Evolutionary conservation across 2,888 invertebrate species (phyloP), one percentile per base, ranked within the genome.

Genomic region (Chrysodeixis includens): DNA sequence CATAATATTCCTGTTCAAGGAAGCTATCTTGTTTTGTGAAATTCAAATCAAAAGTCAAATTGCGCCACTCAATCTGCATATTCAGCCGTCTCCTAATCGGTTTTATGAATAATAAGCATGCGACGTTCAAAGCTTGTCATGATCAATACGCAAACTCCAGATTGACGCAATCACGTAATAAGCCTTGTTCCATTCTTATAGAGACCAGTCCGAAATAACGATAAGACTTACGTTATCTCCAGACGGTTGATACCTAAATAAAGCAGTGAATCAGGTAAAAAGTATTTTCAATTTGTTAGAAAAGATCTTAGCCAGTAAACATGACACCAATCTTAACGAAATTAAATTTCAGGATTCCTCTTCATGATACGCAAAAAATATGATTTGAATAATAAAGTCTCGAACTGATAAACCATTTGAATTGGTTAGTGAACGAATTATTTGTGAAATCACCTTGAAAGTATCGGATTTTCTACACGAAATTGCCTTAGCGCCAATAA

Each of bases 161-260:
- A 56, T 40, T 22, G n/a, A 55, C 12, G 55, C 55, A 20, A 40
- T 56, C 22, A 56, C 40, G 56, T 56, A 40, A 56, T 56, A 56
- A 44, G 40, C 56, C 40, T n/a, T 10, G 7, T n/a, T n/a, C 40
- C 40, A 40, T 40, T 40, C n/a, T 40, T n/a, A n/a, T n/a, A 40
- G 6, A n/a, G 40, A 40, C 40, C 40, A 40, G n/a, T 14, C 35
- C 14, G 14, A 0, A 3, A 14, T 12, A 40, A 1, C 14, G n/a
- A 40, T n/a, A n/a, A n/a, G 40, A n/a, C 40, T 32, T 8, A 32
- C 2, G 2, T 32, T 10, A 10, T 1, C 26, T 32, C 10, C 10
- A 32, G 10, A 10, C 35, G 1, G 12, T 35, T n/a, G 40, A 1
- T 40, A 40, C 5, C 40, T 40, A 40, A 14, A 14, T 2, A 26